phyloP scores from a whole-genome alignment of 2,113 vertebrate genomes.

The Octodon degus region DNA sequence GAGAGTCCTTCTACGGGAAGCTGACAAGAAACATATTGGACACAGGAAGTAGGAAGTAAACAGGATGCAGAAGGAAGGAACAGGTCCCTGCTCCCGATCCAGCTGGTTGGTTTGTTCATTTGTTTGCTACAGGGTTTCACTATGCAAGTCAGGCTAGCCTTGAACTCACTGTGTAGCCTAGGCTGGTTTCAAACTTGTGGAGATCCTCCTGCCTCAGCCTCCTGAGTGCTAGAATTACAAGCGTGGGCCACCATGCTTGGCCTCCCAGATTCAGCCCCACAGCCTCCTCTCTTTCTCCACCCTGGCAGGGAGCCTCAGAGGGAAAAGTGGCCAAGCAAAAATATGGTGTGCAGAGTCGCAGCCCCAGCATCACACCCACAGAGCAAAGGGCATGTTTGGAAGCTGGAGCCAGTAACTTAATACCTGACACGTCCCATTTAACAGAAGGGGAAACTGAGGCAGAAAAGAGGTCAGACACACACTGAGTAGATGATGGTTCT shows the following conservation, averaged over 20 bases:
- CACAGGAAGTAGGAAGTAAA: background rate
- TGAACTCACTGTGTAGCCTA: background rate
- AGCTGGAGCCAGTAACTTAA: background rate
- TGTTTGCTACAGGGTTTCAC: background rate
- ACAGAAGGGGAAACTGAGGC: background rate
- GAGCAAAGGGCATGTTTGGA: background rate
- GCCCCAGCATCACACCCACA: accelerated
- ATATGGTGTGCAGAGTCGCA: background rate
- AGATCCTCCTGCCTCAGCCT: background rate
- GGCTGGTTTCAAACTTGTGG: background rate
- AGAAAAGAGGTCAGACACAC: background rate
- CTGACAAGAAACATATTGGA: no score
- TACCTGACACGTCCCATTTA: background rate
- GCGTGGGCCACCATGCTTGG: background rate
- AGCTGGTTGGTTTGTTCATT: background rate
- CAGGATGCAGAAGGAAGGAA: background rate
- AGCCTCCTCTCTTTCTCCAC: no score
- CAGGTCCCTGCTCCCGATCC: background rate
- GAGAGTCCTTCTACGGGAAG: background rate
- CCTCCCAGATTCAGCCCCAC: background rate
- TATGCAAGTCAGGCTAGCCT: background rate
- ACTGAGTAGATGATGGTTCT: background rate
- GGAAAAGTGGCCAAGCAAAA: background rate
- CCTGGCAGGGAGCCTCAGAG: background rate
- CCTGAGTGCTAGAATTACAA: background rate